Base-by-base conservation (phyloP, 2,113 vertebrate species). In the Calypte anna region DNA sequence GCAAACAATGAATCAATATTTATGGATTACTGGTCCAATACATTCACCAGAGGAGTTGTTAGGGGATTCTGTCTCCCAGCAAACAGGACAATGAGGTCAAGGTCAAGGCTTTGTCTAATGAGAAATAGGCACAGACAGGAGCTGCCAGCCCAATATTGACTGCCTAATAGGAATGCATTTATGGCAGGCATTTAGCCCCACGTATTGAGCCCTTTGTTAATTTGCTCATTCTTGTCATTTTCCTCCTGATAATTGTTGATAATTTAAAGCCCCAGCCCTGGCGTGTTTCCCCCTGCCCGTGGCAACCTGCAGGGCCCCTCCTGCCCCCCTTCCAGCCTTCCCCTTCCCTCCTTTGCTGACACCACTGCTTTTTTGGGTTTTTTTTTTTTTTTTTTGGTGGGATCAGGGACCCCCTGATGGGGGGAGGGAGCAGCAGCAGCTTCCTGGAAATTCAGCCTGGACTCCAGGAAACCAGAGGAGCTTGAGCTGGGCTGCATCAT, bases 1-100 rank as follows among this genome's bases (percentile, higher is more conserved):
- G 98, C 98, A 98, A 99, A 99, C 98, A 98, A 98, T 95, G 97
- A 98, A 99, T 99, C 98, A 97, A 99, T 99, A 99, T 98, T 98
- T 98, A 99, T 99, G 98, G 99, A 98, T 99, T 98, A 97, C 97
- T 92, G 75, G 97, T 95, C 98, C 97, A 94, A 98, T 96, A 97
- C 97, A 94, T 97, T 98, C 96, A 97, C 98, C 98, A 98, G 98
- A 94, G 97, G 94, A 95, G 96, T 31, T 92, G 94, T 98, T 96
- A 95, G 96, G 97, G 95, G 98, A 95, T 97, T 51, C 94, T 90
- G 96, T 96, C 97, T 98, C 97, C 97, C 91, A 91, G 97, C 97
- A 90, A 98, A 98, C 94, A 91, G 98, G 97, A 97, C 97, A 97
- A 96, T 69, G 95, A 96, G 98, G 98, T 98, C 98, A 98, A 99